These are phyloP conservation scores for Meloidogyne hapla DNA, from an alignment of 1,140 invertebrate species.

Conservation along the genomic window DNA sequence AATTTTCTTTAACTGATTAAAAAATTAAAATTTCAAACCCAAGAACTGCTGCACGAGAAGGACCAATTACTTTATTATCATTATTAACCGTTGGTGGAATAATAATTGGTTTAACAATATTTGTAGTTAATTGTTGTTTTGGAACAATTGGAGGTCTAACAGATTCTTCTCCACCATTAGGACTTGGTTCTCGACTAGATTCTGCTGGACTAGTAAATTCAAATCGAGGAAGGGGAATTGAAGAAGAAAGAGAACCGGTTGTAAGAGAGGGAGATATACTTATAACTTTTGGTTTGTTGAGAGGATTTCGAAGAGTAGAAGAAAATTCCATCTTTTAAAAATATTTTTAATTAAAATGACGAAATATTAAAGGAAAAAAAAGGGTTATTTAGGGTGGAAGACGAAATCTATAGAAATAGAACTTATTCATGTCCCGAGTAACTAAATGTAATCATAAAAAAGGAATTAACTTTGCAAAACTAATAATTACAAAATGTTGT, in stretches of 20 bases:
- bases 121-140: neutral
- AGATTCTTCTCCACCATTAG: neutral
- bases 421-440: too few species aligned
- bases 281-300: neutral
- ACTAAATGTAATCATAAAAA: too few species aligned
- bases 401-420: too few species aligned
- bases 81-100: too few species aligned
- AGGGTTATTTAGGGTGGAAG: too few species aligned
- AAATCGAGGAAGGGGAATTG: slow-evolving; percentile 13
- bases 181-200: slow-evolving; percentile 9
- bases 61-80: neutral
- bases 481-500: too few species aligned
- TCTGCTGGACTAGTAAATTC: slow-evolving; percentile 17
- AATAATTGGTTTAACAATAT: neutral
- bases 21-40: neutral
- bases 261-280: neutral
- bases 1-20: too few species aligned
- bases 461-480: too few species aligned
- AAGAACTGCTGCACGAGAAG: neutral
- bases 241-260: neutral
- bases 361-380: too few species aligned
- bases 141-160: neutral
- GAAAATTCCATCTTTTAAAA: slow-evolving; percentile 4
- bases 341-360: too few species aligned
- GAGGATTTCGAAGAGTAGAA: neutral